Evolutionary conservation across 2,888 invertebrate genomes (phyloP).

Genomic region (Phaedon cochleariae): DNA sequence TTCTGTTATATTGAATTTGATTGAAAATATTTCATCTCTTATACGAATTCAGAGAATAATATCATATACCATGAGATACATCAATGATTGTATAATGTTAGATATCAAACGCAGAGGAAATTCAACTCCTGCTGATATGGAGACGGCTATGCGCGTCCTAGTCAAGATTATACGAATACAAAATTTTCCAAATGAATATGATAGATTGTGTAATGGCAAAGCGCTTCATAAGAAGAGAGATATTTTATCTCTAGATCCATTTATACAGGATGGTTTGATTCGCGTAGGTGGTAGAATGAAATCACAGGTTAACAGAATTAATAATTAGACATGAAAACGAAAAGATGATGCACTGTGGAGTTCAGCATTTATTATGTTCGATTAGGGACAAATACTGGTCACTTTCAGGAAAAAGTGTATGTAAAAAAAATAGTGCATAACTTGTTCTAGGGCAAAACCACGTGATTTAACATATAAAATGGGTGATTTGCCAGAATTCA

Average conservation of each 20-base stretch:
- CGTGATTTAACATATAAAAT: background rate
- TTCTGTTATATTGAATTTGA: background rate
- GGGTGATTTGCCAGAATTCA: too few relatives aligned
- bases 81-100: constrained; percentile 6
- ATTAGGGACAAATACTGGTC: too few relatives aligned
- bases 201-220: background rate
- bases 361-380: too few relatives aligned
- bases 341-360: too few relatives aligned
- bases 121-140: too few relatives aligned
- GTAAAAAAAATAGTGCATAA: constrained; percentile 22
- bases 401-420: constrained; percentile 7
- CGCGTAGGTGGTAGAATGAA: too few relatives aligned
- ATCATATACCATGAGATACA: constrained; percentile 5
- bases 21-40: constrained; percentile 13
- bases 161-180: background rate
- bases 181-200: too few relatives aligned
- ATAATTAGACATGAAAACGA: constrained; percentile 17
- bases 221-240: constrained; percentile 17
- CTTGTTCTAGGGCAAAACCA: background rate
- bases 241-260: constrained; percentile 17
- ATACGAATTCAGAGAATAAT: constrained; percentile 2
- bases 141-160: too few relatives aligned
- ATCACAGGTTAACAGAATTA: constrained; percentile 14
- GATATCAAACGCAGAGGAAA: too few relatives aligned
- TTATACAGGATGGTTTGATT: too few relatives aligned